phyloP scores from a whole-genome alignment of 2,888 invertebrate genomes.

The Mantis religiosa region DNA sequence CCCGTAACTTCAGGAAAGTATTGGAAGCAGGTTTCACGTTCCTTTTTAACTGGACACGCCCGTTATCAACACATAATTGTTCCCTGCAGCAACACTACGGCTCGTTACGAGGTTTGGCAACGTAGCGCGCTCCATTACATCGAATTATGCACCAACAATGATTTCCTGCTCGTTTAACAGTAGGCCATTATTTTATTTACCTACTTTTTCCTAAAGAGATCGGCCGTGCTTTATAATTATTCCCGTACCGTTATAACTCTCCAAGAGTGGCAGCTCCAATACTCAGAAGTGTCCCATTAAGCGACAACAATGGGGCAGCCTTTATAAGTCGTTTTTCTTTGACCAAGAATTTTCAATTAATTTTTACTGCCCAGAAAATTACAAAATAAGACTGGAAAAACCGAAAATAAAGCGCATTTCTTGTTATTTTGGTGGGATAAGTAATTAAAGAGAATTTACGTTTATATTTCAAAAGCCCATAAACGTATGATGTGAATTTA shows the following conservation, averaged over 20 bases:
- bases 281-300: not conserved
- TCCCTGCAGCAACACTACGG: not conserved
- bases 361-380: not conserved
- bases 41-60: not conserved
- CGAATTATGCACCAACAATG: not conserved
- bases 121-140: not conserved
- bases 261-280: not conserved
- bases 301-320: not conserved
- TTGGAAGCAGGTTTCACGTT: not conserved
- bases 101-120: not conserved
- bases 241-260: not conserved
- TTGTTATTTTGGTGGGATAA: not conserved
- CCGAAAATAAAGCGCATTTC: not conserved
- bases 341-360: not conserved
- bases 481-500: not conserved
- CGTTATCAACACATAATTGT: not conserved
- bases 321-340: not conserved
- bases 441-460: not conserved
- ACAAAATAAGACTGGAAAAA: not conserved
- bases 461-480: not conserved
- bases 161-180: not conserved
- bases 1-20: not conserved
- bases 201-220: not conserved
- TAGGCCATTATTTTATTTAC: not conserved
- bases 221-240: not conserved